Evolutionary conservation across 92 coral and sea anemone genomes (phyloP).

Genomic region (Umimayanthus chanpuru): DNA sequence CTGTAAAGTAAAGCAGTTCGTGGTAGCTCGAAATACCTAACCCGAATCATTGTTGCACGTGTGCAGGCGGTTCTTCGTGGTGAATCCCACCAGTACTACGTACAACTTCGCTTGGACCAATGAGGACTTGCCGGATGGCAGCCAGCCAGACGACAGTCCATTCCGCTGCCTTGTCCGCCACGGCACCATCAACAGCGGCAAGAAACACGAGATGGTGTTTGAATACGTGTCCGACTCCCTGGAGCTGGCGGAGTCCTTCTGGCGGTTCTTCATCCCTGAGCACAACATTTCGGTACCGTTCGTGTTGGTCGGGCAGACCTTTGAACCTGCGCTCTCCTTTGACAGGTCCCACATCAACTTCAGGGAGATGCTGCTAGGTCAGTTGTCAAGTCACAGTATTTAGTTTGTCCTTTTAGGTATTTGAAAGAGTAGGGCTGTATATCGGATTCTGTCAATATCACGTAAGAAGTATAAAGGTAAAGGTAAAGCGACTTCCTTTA

Average conservation of each 20-base stretch:
- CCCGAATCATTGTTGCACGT: neutral
- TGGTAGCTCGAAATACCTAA: neutral
- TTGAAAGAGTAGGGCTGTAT: neutral
- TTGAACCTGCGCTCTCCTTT: constrained; percentile 94
- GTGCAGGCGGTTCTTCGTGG: constrained; percentile 83
- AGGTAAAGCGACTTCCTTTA: too few species aligned
- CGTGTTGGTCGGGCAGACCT: constrained; percentile 94
- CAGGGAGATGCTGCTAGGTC: constrained; percentile 95
- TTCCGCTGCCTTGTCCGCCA: constrained; percentile 83
- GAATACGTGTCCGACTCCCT: constrained; percentile 92
- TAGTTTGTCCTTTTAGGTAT: neutral
- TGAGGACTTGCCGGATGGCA: constrained; percentile 86
- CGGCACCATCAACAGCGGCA: constrained; percentile 88
- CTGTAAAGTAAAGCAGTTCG: neutral
- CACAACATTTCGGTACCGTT: constrained; percentile 94
- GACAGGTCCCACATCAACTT: constrained; percentile 97
- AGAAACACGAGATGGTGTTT: constrained; percentile 87
- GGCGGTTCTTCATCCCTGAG: constrained; percentile 98
- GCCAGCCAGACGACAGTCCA: constrained; percentile 70
- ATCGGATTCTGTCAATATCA: neutral
- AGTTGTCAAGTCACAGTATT: constrained; percentile 24
- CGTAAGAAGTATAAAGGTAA: too few species aligned
- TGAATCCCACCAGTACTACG: constrained; percentile 84
- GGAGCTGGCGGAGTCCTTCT: constrained; percentile 92
- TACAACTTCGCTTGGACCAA: constrained; percentile 89